Conservation (phyloP, 2,888 invertebrate genomes). For the Taphrorychus bicolor region DNA sequence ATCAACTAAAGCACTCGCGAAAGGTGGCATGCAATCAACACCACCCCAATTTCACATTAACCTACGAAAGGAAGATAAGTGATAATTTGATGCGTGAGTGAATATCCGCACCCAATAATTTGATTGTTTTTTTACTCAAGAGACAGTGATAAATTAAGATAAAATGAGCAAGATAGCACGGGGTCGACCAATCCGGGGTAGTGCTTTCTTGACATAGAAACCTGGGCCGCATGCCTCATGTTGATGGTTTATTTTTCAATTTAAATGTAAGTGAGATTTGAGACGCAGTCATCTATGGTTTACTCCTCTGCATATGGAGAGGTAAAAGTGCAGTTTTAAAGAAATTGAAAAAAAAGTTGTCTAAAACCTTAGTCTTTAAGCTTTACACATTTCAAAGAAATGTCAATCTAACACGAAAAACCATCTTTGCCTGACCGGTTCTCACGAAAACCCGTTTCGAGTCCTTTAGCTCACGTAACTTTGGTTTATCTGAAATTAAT, state of each 20-base stretch:
- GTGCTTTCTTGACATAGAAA: neutral
- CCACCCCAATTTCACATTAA: neutral
- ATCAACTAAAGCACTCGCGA: neutral
- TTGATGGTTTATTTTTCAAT: neutral
- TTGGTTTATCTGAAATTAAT: too few relatives aligned
- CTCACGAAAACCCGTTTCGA: too few relatives aligned
- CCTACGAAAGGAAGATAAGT: neutral
- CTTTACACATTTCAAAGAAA: too few relatives aligned
- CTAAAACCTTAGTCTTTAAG: too few relatives aligned
- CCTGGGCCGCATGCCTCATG: neutral
- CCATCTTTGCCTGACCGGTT: too few relatives aligned
- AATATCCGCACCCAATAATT: neutral
- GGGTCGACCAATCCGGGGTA: neutral
- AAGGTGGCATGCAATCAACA: neutral
- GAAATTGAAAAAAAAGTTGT: too few relatives aligned
- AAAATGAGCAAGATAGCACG: neutral
- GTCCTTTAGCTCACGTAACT: too few relatives aligned
- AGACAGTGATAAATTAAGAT: constrained; percentile 3
- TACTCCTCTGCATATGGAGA: too few relatives aligned
- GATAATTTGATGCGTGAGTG: neutral
- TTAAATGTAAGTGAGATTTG: too few relatives aligned
- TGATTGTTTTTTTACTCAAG: neutral
- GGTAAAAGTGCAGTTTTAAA: too few relatives aligned
- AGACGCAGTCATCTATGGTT: too few relatives aligned
- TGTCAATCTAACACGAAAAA: too few relatives aligned